Conservation (phyloP, 1,140 invertebrate genomes). For the Anoplolepis gracilipes region DNA sequence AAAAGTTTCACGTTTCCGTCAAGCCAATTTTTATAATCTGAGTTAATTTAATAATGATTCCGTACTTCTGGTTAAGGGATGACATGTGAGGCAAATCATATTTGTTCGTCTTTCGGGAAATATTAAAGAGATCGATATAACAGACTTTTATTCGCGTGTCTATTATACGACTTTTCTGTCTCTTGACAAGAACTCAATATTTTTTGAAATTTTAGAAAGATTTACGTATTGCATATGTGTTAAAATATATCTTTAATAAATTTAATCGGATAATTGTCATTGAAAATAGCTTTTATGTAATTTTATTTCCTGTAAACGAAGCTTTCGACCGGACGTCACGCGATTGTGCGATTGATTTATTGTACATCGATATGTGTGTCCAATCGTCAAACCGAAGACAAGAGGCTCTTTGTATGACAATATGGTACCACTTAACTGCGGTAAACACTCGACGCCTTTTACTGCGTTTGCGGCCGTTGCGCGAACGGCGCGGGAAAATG, state of each 20-base stretch:
- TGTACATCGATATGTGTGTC: conserved; percentile 15
- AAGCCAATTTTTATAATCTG: conserved; percentile 19
- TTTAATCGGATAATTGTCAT: neutral
- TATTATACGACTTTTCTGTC: conserved; percentile 6
- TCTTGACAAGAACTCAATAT: neutral
- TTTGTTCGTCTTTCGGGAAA: neutral
- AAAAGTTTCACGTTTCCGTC: neutral
- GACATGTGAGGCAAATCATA: neutral
- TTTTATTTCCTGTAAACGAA: neutral
- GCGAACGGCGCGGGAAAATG: conserved; percentile 31
- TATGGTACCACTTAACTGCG: conserved; percentile 79
- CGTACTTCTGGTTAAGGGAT: neutral
- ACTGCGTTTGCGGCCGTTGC: conserved; percentile 75
- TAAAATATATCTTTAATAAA: neutral
- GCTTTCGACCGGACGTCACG: neutral
- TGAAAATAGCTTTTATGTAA: neutral
- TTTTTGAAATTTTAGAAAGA: neutral
- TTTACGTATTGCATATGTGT: neutral
- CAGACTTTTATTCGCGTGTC: neutral
- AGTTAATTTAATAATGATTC: conserved; percentile 28
- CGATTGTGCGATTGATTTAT: conserved; percentile 22
- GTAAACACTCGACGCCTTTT: conserved; percentile 81
- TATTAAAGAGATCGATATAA: neutral
- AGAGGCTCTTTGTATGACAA: conserved; percentile 74
- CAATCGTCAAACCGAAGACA: conserved; percentile 63